These are phyloP conservation scores for Phortica variegata DNA, from an alignment of 1,140 invertebrate species.

Conservation along the genomic window DNA sequence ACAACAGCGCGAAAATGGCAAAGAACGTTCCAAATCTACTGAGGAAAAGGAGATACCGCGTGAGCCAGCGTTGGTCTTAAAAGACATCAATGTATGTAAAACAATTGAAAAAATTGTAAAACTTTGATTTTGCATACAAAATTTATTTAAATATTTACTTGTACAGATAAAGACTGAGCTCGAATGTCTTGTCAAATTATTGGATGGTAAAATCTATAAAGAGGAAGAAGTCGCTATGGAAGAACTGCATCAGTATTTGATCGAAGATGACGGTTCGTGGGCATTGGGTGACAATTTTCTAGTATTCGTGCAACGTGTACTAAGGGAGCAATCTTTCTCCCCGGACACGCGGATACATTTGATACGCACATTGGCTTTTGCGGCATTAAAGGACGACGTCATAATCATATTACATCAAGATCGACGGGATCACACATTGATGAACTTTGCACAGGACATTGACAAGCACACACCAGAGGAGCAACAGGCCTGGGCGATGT, in stretches of 20 bases:
- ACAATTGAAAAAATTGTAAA: background rate
- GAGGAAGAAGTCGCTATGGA: slow-evolving; percentile 72
- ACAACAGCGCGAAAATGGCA: slow-evolving; percentile 38
- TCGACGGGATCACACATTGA: slow-evolving; percentile 81
- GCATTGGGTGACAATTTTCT: slow-evolving; percentile 86
- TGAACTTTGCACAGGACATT: slow-evolving; percentile 84
- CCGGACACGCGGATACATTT: slow-evolving; percentile 64
- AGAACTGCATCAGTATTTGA: slow-evolving; percentile 82
- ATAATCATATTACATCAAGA: slow-evolving; percentile 89
- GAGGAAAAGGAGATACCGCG: slow-evolving; percentile 72
- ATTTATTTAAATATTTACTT: no score
- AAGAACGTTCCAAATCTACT: slow-evolving; percentile 51
- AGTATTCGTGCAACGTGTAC: slow-evolving; percentile 69
- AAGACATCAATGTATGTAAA: slow-evolving; percentile 70
- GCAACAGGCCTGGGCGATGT: slow-evolving; percentile 75
- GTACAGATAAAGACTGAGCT: slow-evolving; percentile 66
- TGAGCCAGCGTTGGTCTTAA: slow-evolving; percentile 83
- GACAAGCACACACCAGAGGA: slow-evolving; percentile 76
- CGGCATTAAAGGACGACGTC: slow-evolving; percentile 85
- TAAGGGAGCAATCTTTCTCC: slow-evolving; percentile 66
- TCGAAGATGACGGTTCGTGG: slow-evolving; percentile 88
- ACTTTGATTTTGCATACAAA: background rate
- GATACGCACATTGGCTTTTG: slow-evolving; percentile 71
- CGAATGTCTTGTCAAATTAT: slow-evolving; percentile 63
- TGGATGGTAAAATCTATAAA: slow-evolving; percentile 66